A percentile compares a stretch with the other conserved stretches of the same genome.
These are phyloP conservation scores for Diploptera punctata DNA, from an alignment of 2,888 invertebrate species.

Conservation along the genomic window DNA sequence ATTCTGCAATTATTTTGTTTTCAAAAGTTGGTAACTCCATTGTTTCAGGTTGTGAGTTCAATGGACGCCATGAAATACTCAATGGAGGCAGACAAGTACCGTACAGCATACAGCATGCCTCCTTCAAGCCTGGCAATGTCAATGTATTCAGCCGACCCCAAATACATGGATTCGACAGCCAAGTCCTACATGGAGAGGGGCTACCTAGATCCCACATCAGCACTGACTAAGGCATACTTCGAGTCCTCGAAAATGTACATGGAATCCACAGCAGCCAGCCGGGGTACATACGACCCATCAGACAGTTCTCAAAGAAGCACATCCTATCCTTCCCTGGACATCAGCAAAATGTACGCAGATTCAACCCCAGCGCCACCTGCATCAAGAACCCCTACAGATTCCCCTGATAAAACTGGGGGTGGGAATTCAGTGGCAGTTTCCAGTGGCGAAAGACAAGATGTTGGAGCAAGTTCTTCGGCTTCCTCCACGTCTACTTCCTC, in stretches of 20 bases:
- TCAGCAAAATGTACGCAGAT: conserved; percentile 71
- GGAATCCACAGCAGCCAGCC: conserved; percentile 49
- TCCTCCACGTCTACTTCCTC: conserved; percentile 65
- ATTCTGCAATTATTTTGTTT: too few species aligned
- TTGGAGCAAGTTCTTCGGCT: conserved; percentile 60
- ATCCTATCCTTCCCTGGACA: conserved; percentile 65
- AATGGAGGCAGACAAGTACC: conserved; percentile 78
- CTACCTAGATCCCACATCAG: conserved; percentile 70
- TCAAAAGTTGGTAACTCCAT: too few species aligned
- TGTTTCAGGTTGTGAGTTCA: conserved; percentile 69
- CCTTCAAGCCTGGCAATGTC: conserved; percentile 67
- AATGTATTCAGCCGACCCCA: conserved; percentile 77
- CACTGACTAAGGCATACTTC: conserved; percentile 74
- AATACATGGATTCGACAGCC: conserved; percentile 64
- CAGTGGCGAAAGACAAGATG: conserved; percentile 33
- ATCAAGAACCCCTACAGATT: conserved; percentile 62
- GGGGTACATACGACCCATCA: conserved; percentile 38
- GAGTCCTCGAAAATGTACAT: conserved; percentile 74
- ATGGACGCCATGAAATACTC: conserved; percentile 83
- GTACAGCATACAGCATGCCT: conserved; percentile 67
- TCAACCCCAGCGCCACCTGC: conserved; percentile 41
- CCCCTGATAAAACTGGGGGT: conserved; percentile 51
- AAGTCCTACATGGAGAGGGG: conserved; percentile 66
- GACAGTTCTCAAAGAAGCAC: conserved; percentile 43
- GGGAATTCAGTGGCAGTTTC: conserved; percentile 47